Base-by-base conservation (phyloP, 2,888 invertebrate species). In the Sphaerophoria taeniata region DNA sequence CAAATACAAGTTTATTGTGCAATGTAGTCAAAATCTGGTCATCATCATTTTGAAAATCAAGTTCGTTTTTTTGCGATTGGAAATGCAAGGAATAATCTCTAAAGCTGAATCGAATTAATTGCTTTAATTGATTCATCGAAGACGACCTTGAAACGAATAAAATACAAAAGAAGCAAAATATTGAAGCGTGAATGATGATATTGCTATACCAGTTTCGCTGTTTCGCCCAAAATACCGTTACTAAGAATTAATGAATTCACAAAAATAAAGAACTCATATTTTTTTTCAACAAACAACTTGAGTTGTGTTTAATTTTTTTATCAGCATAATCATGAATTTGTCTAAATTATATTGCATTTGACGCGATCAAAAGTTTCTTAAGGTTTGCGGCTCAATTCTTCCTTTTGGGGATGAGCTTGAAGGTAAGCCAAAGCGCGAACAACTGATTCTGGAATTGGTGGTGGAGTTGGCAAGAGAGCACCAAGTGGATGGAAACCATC, bases 401-500 rank as follows among this genome's bases (percentile, higher is more conserved):
- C 34, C 36, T 36, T 90, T 65, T 88, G 88, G 80, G 90, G 93
- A 72, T 93, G 93, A 55, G 90, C 90, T 87, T 90, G 92, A 88
- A 90, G 93, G 92, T 92, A 94, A 88, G 94, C 92, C n/a, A 94
- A 88, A 0, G 93, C 89, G 11, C 92, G 91, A 24, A 93, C 70
- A 61, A 94, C 93, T 89, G 92, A 92, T 0, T 90, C 93, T 0
- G 94, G 94, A 78, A 94, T 93, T 1, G 94, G 94, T 0, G 93
- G 94, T 0, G 94, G 90, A 0, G 93, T 93, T 47, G 92, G 92
- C 88, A 92, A 84, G 89, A 92, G 91, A 45, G 90, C 90, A 60
- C 91, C 93, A 88, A 90, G 87, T 34, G 93, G 92, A 70, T 92
- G 92, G 92, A 91, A 94, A 84, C 95, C 95, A 88, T 93, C 92